Percentiles rank a stretch among this genome's conserved stretches.
phyloP scores from a whole-genome alignment of 2,888 invertebrate genomes.

The Branchipolynoe longqiensis region DNA sequence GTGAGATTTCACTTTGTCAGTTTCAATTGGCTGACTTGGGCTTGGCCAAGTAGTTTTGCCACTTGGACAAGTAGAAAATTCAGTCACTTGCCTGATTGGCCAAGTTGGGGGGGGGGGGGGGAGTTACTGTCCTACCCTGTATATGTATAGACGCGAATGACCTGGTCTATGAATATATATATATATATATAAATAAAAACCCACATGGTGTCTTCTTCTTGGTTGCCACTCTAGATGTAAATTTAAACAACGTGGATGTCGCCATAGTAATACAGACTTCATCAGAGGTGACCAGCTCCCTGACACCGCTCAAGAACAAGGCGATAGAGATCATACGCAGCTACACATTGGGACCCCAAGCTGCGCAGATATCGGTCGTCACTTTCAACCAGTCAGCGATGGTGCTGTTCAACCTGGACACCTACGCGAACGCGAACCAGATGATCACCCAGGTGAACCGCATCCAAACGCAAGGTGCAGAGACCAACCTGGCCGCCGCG shows the following conservation, averaged over 20 bases:
- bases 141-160: too few species aligned
- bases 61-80: too few species aligned
- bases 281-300: not conserved
- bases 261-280: constrained; percentile 34
- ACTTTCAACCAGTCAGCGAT: not conserved
- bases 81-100: too few species aligned
- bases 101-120: too few species aligned
- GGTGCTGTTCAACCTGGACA: constrained; percentile 20
- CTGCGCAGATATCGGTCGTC: constrained; percentile 9
- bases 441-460: not conserved
- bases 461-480: not conserved
- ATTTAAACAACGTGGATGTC: constrained; percentile 1
- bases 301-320: not conserved
- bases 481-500: constrained; percentile 21
- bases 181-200: too few species aligned
- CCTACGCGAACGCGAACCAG: not conserved
- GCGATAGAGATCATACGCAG: not conserved
- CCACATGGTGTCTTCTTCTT: too few species aligned
- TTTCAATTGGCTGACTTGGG: too few species aligned
- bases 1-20: too few species aligned
- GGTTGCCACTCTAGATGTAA: constrained; percentile 12
- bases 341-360: not conserved
- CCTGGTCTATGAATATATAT: too few species aligned
- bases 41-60: too few species aligned
- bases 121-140: too few species aligned